Conservation (phyloP, 2,113 vertebrate species). For the Semnopithecus entellus region DNA sequence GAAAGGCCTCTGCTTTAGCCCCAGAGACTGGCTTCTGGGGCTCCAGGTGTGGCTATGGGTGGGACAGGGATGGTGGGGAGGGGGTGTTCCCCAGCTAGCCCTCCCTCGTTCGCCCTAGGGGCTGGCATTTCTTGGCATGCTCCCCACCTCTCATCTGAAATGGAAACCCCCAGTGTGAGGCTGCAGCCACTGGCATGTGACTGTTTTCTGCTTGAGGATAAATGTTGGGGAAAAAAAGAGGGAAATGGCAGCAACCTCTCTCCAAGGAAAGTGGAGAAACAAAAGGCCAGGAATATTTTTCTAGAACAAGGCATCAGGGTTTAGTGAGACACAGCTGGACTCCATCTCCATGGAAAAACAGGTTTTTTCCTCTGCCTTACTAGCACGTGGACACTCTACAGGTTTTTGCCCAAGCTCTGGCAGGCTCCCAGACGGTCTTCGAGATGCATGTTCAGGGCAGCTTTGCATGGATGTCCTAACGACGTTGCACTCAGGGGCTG, state of each 20-base stretch:
- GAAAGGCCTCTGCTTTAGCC: neutral
- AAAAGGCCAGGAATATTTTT: neutral
- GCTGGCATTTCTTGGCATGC: neutral
- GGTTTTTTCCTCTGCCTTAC: neutral
- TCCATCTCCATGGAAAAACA: neutral
- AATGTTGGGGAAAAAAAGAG: neutral
- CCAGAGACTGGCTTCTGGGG: fast-evolving
- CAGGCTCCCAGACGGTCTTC: neutral
- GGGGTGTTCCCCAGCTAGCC: neutral
- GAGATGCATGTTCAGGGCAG: neutral
- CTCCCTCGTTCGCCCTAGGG: neutral
- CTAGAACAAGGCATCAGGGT: neutral
- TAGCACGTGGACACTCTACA: neutral
- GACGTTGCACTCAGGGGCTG: fast-evolving
- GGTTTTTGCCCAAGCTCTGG: neutral
- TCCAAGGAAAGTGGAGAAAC: neutral
- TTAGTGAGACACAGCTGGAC: neutral
- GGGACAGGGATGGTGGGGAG: too few relatives aligned
- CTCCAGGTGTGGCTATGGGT: neutral
- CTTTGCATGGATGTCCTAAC: too few relatives aligned
- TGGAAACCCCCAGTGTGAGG: neutral
- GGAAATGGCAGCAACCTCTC: neutral
- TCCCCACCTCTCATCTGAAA: too few relatives aligned
- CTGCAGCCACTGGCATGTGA: fast-evolving
- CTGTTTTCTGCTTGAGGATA: neutral